Evolutionary conservation across 1,140 invertebrate species (phyloP).

Genomic region (Hyphantria cunea): DNA sequence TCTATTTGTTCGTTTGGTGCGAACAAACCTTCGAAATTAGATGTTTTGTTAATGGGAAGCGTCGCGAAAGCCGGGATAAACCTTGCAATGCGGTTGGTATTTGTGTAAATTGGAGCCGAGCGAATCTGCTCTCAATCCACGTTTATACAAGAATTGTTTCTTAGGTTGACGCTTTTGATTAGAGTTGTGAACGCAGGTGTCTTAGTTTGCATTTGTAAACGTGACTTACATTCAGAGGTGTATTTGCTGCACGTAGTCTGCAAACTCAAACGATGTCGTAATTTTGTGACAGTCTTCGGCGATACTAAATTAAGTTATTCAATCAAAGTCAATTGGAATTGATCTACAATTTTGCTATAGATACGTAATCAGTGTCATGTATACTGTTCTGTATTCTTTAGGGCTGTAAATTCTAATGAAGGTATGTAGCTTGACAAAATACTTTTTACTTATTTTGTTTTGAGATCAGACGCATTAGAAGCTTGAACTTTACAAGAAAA

Average conservation of each 20-base stretch:
- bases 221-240: conserved; percentile 19
- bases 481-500: background rate
- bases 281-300: background rate
- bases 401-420: too few species aligned
- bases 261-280: background rate
- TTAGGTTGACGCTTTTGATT: conserved; percentile 27
- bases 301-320: background rate
- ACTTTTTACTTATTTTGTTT: too few species aligned
- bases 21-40: conserved; percentile 38
- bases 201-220: conserved; percentile 22
- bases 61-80: conserved; percentile 18
- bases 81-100: conserved; percentile 20
- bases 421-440: too few species aligned
- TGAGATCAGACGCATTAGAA: background rate
- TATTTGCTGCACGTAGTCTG: conserved; percentile 3
- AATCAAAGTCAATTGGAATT: background rate
- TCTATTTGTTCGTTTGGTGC: conserved; percentile 29
- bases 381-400: too few species aligned
- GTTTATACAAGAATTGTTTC: conserved; percentile 22
- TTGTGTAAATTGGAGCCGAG: conserved; percentile 22
- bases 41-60: conserved; percentile 37
- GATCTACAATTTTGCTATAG: too few species aligned
- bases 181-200: conserved; percentile 27
- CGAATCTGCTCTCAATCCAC: conserved; percentile 15
- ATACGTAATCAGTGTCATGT: too few species aligned